phyloP scores from a whole-genome alignment of 2,888 invertebrate species.

The Cataglyphis albicans region DNA sequence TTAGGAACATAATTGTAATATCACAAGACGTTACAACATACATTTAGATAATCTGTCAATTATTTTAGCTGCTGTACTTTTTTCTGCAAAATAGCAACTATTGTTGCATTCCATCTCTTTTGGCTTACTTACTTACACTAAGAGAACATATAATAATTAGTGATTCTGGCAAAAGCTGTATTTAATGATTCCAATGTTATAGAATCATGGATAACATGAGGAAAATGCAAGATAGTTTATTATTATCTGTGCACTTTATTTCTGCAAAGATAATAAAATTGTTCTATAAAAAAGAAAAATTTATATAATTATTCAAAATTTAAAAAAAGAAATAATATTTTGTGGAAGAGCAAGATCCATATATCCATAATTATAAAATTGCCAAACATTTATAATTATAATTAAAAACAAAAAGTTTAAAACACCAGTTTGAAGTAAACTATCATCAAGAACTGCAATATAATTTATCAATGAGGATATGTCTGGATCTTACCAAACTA shows the following conservation, averaged over 20 bases:
- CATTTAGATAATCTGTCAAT: conserved; percentile 49
- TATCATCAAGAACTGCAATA: conserved; percentile 21
- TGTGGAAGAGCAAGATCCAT: conserved; percentile 56
- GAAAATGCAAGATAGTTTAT: conserved; percentile 52
- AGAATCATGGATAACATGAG: conserved; percentile 41
- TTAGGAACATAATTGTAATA: conserved; percentile 58
- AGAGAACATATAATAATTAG: conserved; percentile 56
- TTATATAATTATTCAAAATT: conserved; percentile 27
- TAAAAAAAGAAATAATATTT: conserved; percentile 52
- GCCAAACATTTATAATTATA: neutral
- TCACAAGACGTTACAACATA: conserved; percentile 61
- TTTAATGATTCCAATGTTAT: conserved; percentile 45
- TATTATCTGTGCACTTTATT: conserved; percentile 40
- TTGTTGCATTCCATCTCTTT: conserved; percentile 46
- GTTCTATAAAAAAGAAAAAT: neutral
- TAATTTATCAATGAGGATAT: conserved; percentile 63
- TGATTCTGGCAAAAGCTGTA: conserved; percentile 54
- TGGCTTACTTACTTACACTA: conserved; percentile 44
- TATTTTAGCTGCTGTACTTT: conserved; percentile 32
- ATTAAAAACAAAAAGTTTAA: neutral
- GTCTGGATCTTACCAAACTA: conserved; percentile 41
- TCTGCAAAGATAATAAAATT: conserved; percentile 48
- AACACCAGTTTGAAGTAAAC: conserved; percentile 3
- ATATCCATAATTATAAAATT: conserved; percentile 59
- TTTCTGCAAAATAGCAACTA: conserved; percentile 51